Evolutionary conservation across 2,888 invertebrate genomes (phyloP), one percentile per base, ranked within the genome.

Genomic region (Exocentrus adspersus): DNA sequence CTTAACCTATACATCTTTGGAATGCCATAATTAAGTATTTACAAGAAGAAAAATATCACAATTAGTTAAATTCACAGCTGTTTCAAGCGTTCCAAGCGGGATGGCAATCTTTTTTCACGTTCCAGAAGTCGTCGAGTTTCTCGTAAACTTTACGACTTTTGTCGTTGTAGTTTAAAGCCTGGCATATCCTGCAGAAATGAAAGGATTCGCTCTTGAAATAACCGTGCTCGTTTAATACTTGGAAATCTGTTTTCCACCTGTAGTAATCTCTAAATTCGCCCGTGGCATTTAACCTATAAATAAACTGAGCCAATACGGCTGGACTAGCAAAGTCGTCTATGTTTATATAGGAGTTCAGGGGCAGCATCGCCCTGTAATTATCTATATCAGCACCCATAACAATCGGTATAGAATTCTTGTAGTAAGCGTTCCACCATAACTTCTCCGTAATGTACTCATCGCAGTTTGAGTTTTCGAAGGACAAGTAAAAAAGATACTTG

Each of bases 401-500:
- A 2, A 91, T 80, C 0, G 91, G 91, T 24, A 90, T 86, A 0
- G 89, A 84, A 12, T 86, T 85, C 77, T 89, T 90, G 1, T 80
- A 74, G 71, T 86, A 90, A 0, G 87, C 89, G 70, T 90, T 86
- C 84, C 89, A 87, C 81, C 88, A 91, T 0, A 87, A 76, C 77
- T 92, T 92, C 75, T 92, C 91, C 0, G 90, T 91, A 46, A 91
- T 79, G 72, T 92, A 92, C 75, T 91, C 88, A 4, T 83, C 83
- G 74, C 92, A 92, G 70, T 87, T 86, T 0, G 89, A 86, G 75
- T 91, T 91, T 79, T 92, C 92, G 68, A 91, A 87, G 0, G 89
- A 86, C 42, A 92, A 78, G 73, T 91, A 90, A 77, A 92, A 92
- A 71, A 89, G 83, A 78, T 91, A 92, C 6, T 84, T 72, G 0